Percentiles rank a stretch among this genome's conserved stretches.
Conservation (phyloP, 2,888 invertebrate species). For the Cecidostiba fungosa region DNA sequence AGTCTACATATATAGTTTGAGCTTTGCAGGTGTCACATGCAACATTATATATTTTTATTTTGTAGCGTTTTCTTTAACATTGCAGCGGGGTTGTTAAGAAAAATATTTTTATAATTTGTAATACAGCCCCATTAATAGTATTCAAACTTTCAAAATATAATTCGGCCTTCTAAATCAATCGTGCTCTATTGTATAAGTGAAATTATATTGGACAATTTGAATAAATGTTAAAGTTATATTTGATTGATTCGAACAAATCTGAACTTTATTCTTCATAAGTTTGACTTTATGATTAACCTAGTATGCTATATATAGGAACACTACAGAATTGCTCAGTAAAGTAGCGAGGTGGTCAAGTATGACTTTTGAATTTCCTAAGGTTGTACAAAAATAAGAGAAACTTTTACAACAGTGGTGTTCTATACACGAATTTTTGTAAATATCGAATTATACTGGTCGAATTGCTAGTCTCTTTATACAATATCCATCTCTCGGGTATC, state of each 20-base stretch:
- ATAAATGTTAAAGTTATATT: neutral
- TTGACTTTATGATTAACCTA: neutral
- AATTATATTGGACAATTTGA: neutral
- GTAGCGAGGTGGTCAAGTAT: neutral
- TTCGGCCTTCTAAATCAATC: neutral
- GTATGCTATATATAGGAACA: neutral
- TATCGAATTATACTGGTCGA: constrained; percentile 2
- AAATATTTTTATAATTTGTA: constrained; percentile 27
- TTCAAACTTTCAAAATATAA: neutral
- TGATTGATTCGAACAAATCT: neutral
- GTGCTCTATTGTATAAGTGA: neutral
- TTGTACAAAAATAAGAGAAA: constrained; percentile 8
- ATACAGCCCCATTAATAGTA: neutral
- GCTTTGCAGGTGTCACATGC: constrained; percentile 28
- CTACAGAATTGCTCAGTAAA: neutral
- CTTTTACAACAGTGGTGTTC: constrained; percentile 14
- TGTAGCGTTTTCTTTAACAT: constrained; percentile 15
- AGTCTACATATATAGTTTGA: constrained; percentile 37
- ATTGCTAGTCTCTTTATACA: constrained; percentile 22
- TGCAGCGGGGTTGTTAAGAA: constrained; percentile 15
- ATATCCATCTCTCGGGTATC: constrained; percentile 33
- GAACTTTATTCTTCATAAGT: neutral
- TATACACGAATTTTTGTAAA: constrained; percentile 7
- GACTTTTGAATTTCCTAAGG: neutral
- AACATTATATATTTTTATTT: constrained; percentile 1